These are phyloP conservation scores for Microchrysa polita DNA, from an alignment of 2,888 invertebrate species.

Conservation along the genomic window DNA sequence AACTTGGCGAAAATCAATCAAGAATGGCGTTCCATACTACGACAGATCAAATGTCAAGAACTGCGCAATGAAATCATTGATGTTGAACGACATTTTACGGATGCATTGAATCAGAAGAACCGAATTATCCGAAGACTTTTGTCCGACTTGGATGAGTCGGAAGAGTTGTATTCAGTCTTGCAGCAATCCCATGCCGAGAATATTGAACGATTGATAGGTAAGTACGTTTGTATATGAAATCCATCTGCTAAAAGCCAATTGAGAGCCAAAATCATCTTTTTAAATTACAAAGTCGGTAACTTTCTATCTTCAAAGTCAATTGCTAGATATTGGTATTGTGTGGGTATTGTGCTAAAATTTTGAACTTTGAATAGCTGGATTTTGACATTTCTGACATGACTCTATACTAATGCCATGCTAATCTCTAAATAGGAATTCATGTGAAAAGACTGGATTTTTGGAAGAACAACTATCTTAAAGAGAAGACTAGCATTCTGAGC, in stretches of 20 bases:
- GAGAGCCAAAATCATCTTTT: too few species aligned
- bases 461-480: slow-evolving; percentile 67
- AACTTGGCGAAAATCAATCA: slow-evolving; percentile 88
- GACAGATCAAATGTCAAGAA: slow-evolving; percentile 80
- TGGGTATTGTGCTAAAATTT: too few species aligned
- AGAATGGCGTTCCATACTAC: slow-evolving; percentile 81
- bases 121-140: slow-evolving; percentile 72
- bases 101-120: slow-evolving; percentile 74
- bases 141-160: slow-evolving; percentile 74
- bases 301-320: too few species aligned
- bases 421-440: slow-evolving; percentile 64
- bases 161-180: slow-evolving; percentile 77
- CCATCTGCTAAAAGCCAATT: too few species aligned
- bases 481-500: slow-evolving; percentile 68
- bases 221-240: background rate
- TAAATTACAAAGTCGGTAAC: too few species aligned
- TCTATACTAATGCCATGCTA: background rate
- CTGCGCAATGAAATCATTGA: slow-evolving; percentile 76
- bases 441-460: slow-evolving; percentile 68
- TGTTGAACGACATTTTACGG: slow-evolving; percentile 60
- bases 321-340: too few species aligned
- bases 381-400: background rate
- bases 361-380: too few species aligned
- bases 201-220: slow-evolving; percentile 76
- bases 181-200: slow-evolving; percentile 78